Evolutionary conservation across 2,797 vertebrate species (phyloP), one percentile per base, ranked within the genome.

Genomic region (Pristis pectinata): DNA sequence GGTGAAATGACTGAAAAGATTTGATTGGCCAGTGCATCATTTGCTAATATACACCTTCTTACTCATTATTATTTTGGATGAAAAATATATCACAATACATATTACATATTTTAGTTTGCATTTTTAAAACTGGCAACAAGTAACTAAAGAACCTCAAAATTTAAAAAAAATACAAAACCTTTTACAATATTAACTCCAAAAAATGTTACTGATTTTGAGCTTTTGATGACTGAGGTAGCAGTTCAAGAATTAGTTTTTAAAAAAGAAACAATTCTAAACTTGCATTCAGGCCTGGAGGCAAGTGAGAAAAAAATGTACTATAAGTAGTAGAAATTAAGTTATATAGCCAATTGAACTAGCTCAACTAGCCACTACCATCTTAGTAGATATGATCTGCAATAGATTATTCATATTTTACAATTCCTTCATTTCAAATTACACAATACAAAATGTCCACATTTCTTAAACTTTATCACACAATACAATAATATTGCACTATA

Each of bases 211-310:
- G 7, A 7, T 49, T 94, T 94, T 19, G 27, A 76, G 27, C 30
- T 94, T 72, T 94, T 76, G 41, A 56, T n/a, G 44, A 94, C 44
- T n/a, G 72, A 94, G 15, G 64, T 94, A 94, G 67, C 92, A 74
- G n/a, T 94, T 53, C 92, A 15, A 67, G 34, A 13, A 30, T 94
- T 76, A 6, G 49, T 44, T 37, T 74, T 70, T 56, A 44, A 19
- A 9, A 56, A 87, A 59, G 0, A 77, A 77, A 77, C 19, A 93
- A 87, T 61, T 0, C 61, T 74, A 49, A 30, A 34, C 92, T 27
- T 41, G 5, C 30, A 53, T 19, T 76, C 5, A 34, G 92, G 92
- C 24, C 6, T 34, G 30, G 27, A 49, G 92, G 1, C 27, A 44
- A 56, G 11, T 74, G n/a, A 0, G 67, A 19, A 92, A 37, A 41